phyloP scores from a whole-genome alignment of 2,888 invertebrate species.

The Rotaria magnacalcarata region DNA sequence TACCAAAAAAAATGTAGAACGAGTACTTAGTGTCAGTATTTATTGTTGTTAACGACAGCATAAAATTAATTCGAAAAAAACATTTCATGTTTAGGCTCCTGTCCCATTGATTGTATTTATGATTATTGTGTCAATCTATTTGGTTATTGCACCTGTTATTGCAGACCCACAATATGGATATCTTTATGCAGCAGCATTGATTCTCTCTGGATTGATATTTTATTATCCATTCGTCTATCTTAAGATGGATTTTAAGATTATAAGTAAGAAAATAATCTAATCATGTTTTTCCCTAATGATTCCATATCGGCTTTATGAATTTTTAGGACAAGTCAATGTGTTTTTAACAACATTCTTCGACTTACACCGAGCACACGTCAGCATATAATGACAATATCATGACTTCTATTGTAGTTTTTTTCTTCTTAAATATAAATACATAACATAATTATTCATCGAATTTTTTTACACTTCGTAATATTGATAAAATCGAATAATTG shows the following conservation, averaged over 20 bases:
- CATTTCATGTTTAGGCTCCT: neutral
- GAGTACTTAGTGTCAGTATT: neutral
- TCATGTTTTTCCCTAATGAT: neutral
- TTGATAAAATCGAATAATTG: too few species aligned
- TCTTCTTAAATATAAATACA: too few species aligned
- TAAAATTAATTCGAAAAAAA: too few species aligned
- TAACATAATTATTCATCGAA: too few species aligned
- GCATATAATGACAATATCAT: neutral
- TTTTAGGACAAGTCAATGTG: neutral
- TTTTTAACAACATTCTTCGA: neutral
- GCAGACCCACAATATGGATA: neutral
- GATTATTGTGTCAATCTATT: neutral
- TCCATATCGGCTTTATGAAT: neutral
- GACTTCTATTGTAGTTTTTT: too few species aligned
- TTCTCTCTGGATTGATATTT: neutral
- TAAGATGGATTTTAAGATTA: neutral
- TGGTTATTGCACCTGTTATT: neutral
- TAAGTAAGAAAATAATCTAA: neutral
- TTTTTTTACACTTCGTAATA: too few species aligned
- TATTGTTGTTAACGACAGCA: too few species aligned
- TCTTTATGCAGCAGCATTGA: neutral
- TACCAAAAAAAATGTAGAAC: neutral
- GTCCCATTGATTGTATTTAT: neutral
- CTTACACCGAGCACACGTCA: neutral
- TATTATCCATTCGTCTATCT: conserved; percentile 37